Evolutionary conservation across 2,888 invertebrate genomes (phyloP).

Genomic region (Netelia inedita): DNA sequence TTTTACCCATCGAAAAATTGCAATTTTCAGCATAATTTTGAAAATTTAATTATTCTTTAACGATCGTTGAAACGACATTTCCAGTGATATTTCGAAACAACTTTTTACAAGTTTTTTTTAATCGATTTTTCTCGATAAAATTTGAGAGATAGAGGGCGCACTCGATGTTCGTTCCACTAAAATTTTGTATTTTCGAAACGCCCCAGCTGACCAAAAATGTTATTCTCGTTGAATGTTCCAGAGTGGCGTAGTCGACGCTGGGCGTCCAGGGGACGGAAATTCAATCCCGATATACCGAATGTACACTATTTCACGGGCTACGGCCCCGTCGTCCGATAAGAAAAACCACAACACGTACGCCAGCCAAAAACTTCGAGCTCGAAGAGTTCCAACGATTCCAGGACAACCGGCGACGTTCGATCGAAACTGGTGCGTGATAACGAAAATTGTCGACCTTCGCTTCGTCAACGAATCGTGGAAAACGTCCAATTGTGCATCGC

Average conservation of each 20-base stretch:
- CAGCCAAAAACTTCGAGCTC: constrained; percentile 6
- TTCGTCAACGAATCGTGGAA: constrained; percentile 18
- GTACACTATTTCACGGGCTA: constrained; percentile 48
- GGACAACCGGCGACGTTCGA: constrained; percentile 2
- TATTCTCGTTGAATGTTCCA: constrained; percentile 36
- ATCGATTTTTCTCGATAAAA: no score
- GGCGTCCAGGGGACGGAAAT: neutral
- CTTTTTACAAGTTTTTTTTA: neutral
- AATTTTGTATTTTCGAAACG: neutral
- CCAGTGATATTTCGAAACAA: neutral
- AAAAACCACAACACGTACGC: neutral
- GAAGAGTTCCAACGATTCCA: constrained; percentile 28
- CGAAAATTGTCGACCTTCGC: neutral
- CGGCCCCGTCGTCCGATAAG: constrained; percentile 41
- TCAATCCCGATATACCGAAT: constrained; percentile 35
- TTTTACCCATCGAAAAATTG: neutral
- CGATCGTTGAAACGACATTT: neutral
- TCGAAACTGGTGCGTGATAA: neutral
- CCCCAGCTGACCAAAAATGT: neutral
- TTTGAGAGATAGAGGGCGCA: neutral
- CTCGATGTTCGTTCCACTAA: neutral
- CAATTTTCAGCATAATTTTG: neutral
- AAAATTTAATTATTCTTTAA: neutral
- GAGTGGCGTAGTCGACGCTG: neutral
- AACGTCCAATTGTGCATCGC: neutral